Evolutionary conservation across 2,113 vertebrate genomes (phyloP), one percentile per base, ranked within the genome.

Genomic region (Atlantisia rogersi): DNA sequence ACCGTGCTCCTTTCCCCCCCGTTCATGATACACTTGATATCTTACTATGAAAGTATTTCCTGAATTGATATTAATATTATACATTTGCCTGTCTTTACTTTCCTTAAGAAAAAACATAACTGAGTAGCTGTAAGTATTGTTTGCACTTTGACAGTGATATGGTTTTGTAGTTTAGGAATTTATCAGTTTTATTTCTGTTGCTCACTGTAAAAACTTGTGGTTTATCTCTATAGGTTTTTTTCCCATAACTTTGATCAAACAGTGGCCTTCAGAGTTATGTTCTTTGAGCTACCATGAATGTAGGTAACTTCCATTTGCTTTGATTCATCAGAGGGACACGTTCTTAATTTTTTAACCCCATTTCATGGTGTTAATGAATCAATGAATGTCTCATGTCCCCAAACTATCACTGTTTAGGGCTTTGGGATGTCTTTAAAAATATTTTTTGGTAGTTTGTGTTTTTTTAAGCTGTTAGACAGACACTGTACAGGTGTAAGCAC

Each of bases 21-120:
- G 3, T 50, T 82, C 55, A 32, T 83, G 96, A 89, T 80, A 55
- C 86, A 93, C 91, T 90, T 88, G 73, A 73, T 93, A 81, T 82
- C 82, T 88, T 82, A 82, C 62, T 92, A 44, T 79, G 79, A 95
- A 92, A 81, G 35, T 65, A 76, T 94, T 95, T 95, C 64, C 64
- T 78, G 82, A 86, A 79, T 62, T 79, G 79, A 39, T 93, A 82
- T 74, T 78, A 82, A 89, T 92, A 91, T 92, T 89, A 69, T 48
- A 44, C 16, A 64, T 91, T 92, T 94, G 29, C 48, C 31, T 90
- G 35, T 71, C 56, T 48, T 76, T 81, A 56, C 35, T 68, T 94
- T 93, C 62, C 69, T 32, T 62, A 16, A 19, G 39, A 2, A 42
- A 69, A 67, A 75, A 58, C 7, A 5, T 60, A 88, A 37, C 69